These are phyloP conservation scores for Luehdorfia chinensis DNA, from an alignment of 1,140 invertebrate species.

Conservation along the genomic window DNA sequence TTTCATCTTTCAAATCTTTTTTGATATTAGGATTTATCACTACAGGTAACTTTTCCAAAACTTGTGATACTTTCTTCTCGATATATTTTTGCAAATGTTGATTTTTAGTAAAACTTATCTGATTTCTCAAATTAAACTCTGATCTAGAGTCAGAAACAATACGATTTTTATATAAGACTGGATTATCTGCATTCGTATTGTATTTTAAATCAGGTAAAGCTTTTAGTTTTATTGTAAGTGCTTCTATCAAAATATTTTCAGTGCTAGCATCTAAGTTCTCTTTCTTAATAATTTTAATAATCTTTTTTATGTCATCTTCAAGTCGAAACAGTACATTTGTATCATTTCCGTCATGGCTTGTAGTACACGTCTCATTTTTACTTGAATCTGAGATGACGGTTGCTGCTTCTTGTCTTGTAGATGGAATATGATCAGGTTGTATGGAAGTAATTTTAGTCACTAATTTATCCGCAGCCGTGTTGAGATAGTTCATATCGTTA, in stretches of 20 bases:
- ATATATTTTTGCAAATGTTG: not conserved
- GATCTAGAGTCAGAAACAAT: too few relatives aligned
- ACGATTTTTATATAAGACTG: too few relatives aligned
- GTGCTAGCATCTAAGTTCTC: constrained; percentile 3
- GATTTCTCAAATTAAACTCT: too few relatives aligned
- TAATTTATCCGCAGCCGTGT: not conserved
- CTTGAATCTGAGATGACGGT: too few relatives aligned
- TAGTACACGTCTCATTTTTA: too few relatives aligned
- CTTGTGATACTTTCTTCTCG: constrained; percentile 2
- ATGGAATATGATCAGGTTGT: not conserved
- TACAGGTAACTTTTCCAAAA: not conserved
- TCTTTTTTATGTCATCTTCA: constrained; percentile 7
- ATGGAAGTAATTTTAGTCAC: not conserved
- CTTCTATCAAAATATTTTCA: constrained; percentile 4
- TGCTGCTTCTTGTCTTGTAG: not conserved
- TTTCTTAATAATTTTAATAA: constrained; percentile 3
- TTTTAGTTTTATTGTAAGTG: constrained; percentile 8
- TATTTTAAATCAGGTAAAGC: not conserved
- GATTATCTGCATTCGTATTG: too few relatives aligned
- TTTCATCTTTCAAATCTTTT: constrained; percentile 7
- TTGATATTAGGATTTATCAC: not conserved
- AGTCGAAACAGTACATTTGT: too few relatives aligned
- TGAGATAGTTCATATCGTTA: not conserved
- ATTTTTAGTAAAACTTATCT: not conserved
- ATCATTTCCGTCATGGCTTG: too few relatives aligned